These are phyloP conservation scores for Sicus ferrugineus DNA, from an alignment of 2,888 invertebrate species.

Conservation along the genomic window DNA sequence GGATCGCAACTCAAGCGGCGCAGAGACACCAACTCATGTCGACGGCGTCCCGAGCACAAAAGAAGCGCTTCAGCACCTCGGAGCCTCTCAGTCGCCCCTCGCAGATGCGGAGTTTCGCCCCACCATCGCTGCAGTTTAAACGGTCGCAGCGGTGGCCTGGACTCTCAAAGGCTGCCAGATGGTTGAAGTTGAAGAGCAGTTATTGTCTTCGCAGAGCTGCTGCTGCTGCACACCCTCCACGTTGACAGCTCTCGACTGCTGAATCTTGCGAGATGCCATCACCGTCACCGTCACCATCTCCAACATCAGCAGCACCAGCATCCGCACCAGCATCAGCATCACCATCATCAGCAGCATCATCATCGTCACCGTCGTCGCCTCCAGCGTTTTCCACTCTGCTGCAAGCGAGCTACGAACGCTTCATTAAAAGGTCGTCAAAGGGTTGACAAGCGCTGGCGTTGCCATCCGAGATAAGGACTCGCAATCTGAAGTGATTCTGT, in stretches of 20 bases:
- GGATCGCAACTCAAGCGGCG: too few relatives aligned
- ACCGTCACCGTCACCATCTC: background rate
- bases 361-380: background rate
- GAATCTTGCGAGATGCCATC: too few relatives aligned
- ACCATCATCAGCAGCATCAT: too few relatives aligned
- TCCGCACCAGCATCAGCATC: too few relatives aligned
- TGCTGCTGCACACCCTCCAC: too few relatives aligned
- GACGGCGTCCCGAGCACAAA: constrained; percentile 11
- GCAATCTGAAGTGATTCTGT: constrained; percentile 19
- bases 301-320: background rate
- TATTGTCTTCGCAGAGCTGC: too few relatives aligned
- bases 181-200: too few relatives aligned
- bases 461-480: constrained; percentile 2
- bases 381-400: background rate
- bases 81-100: background rate
- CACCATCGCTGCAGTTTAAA: background rate
- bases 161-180: constrained; percentile 6
- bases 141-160: background rate
- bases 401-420: too few relatives aligned
- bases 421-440: constrained; percentile 14
- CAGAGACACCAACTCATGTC: constrained; percentile 1
- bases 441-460: constrained; percentile 7
- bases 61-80: constrained; percentile 12
- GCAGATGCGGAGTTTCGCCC: constrained; percentile 22
- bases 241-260: too few relatives aligned